A percentile compares a stretch with the other conserved stretches of the same genome.
phyloP scores from a whole-genome alignment of 1,140 invertebrate species.

The Neodiprion virginianus region DNA sequence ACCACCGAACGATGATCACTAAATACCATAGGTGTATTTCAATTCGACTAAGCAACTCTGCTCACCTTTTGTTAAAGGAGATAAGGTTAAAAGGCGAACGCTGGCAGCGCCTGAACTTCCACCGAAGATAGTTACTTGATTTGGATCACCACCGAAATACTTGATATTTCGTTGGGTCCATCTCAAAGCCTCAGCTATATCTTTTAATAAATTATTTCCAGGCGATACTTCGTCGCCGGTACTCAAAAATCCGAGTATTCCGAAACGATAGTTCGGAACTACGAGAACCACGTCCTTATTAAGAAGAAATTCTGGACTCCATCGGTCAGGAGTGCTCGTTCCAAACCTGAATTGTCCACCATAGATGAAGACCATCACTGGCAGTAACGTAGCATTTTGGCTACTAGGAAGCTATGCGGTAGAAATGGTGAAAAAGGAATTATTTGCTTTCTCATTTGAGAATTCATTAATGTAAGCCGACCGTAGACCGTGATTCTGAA shows the following conservation, averaged over 20 bases:
- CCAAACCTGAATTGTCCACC: constrained; percentile 21
- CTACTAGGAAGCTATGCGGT: not conserved
- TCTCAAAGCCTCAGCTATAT: constrained; percentile 68
- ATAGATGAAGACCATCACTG: constrained; percentile 28
- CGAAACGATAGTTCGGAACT: constrained; percentile 39
- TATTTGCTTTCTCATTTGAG: no score
- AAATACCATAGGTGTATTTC: no score
- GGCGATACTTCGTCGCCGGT: constrained; percentile 64
- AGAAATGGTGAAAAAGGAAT: not conserved
- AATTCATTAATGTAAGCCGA: no score
- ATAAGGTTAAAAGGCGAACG: constrained; percentile 58
- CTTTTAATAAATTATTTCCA: constrained; percentile 74
- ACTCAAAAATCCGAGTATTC: constrained; percentile 64
- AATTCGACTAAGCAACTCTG: not conserved
- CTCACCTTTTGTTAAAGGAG: constrained; percentile 41
- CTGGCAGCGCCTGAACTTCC: constrained; percentile 66
- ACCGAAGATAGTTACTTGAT: constrained; percentile 66
- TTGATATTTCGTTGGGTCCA: constrained; percentile 71
- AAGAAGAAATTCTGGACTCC: constrained; percentile 46
- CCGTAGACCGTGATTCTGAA: no score
- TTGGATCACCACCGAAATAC: constrained; percentile 71
- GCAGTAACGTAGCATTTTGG: not conserved
- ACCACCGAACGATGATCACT: no score
- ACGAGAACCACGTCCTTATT: constrained; percentile 17
- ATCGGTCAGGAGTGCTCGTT: constrained; percentile 19